Base-by-base conservation (phyloP, 2,113 vertebrate genomes). In the Cephalophus harveyi region DNA sequence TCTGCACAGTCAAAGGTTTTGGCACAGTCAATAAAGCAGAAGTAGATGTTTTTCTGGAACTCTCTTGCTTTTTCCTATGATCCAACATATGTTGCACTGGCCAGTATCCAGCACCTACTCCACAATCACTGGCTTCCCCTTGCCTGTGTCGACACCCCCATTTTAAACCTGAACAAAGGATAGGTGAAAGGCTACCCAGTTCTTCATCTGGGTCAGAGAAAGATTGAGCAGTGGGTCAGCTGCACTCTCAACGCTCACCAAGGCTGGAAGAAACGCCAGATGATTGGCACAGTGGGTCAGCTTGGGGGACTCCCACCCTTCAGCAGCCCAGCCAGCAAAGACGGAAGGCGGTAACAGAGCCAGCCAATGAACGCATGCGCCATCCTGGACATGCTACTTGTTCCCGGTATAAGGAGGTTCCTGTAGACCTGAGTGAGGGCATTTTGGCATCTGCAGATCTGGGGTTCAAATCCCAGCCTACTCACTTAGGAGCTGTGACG, bases 321-420 rank as follows among this genome's bases (percentile, higher is more conserved):
- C 30, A 2, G 43, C n/a, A 14, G 14, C 23, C 84, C 23, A 25
- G 27, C 30, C 48, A 23, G 11, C 7, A 21, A n/a, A 0, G 27
- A 52, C 43, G 36, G 52, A 1, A 11, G 46, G 46, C 3, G 1
- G 0, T 1, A 10, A 25, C 40, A 27, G 10, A 33, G 64, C 7
- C 0, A 6, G 12, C 59, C 36, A 9, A 0, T 5, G 7, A 50
- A 74, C 0, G 81, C n/a, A 1, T 1, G 30, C 7, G 14, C 28
- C 30, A 21, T 25, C 28, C 43, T 3, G 30, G 74, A 28, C 50
- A 1, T 6, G 6, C 55, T 11, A 7, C 78, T 10, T 4, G 3
- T 71, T 10, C 60, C 78, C 0, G 27, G 30, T 30, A 5, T 25
- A 14, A 8, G 3, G 48, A 50, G 17, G 33, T 67, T 17, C 0